These are phyloP conservation scores for Eupithecia subumbrata DNA, from an alignment of 2,888 invertebrate genomes.

Conservation along the genomic window DNA sequence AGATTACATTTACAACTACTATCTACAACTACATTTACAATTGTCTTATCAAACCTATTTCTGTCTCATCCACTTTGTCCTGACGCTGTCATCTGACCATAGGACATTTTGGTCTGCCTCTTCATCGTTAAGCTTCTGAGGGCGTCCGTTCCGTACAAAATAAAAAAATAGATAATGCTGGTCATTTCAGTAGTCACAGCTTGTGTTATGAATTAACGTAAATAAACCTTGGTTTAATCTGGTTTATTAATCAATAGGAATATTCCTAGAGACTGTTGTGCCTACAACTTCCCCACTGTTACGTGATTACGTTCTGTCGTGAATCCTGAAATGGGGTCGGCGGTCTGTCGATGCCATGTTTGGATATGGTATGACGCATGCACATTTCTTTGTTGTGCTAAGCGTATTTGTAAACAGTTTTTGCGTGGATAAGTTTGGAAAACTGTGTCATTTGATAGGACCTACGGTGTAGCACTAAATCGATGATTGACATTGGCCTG, in stretches of 20 bases:
- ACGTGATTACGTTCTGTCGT: conserved; percentile 56
- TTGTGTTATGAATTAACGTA: not conserved
- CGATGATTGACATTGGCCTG: not conserved
- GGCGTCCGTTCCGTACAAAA: not conserved
- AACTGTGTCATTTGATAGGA: not conserved
- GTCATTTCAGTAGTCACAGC: not conserved
- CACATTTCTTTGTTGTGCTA: conserved; percentile 19
- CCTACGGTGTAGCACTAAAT: not conserved
- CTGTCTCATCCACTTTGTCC: not conserved
- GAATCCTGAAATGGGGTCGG: conserved; percentile 55
- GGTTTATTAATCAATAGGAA: conserved; percentile 1
- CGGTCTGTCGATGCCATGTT: conserved; percentile 28
- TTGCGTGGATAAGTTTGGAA: not conserved
- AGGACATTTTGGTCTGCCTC: not conserved
- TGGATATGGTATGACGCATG: conserved; percentile 9
- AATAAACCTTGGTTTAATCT: conserved; percentile 3
- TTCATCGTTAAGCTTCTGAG: not conserved
- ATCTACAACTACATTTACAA: too few relatives aligned
- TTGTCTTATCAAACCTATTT: not conserved
- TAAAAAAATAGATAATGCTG: not conserved
- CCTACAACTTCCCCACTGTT: conserved; percentile 58
- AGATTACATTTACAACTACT: not conserved
- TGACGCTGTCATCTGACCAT: not conserved
- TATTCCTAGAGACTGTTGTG: not conserved
- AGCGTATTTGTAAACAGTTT: conserved; percentile 5